These are phyloP conservation scores for Ceratosolen solmsi DNA, from an alignment of 1,140 invertebrate species.

Conservation along the genomic window DNA sequence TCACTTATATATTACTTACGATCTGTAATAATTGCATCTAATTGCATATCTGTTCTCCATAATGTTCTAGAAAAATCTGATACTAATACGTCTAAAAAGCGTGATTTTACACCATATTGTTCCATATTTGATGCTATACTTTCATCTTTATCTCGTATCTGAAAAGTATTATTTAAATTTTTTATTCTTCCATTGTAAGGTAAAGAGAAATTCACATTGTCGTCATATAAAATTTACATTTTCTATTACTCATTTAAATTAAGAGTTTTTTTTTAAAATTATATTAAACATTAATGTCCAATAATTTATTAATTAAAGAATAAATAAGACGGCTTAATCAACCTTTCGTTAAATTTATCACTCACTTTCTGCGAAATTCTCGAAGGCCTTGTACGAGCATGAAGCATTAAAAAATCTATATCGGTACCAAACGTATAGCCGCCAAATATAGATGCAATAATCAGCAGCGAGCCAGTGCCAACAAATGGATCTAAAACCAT, in stretches of 20 bases:
- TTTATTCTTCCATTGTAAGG: too few relatives aligned
- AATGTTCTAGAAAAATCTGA: constrained; percentile 90
- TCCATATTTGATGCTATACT: constrained; percentile 88
- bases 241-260: not conserved
- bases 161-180: too few relatives aligned
- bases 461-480: constrained; percentile 92
- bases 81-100: constrained; percentile 91
- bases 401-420: constrained; percentile 94
- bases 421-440: constrained; percentile 92
- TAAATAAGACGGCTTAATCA: not conserved
- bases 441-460: constrained; percentile 93
- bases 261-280: not conserved
- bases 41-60: constrained; percentile 81
- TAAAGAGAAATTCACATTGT: too few relatives aligned
- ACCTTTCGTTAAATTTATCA: not conserved
- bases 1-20: constrained; percentile 80
- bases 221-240: not conserved
- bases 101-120: constrained; percentile 85
- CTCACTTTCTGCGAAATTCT: constrained; percentile 84
- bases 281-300: not conserved
- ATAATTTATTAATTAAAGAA: constrained; percentile 28
- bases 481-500: constrained; percentile 96
- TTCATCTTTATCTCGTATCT: constrained; percentile 86
- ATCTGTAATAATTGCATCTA: constrained; percentile 95
- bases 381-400: constrained; percentile 87